These are phyloP conservation scores for Dipodomys stephensi DNA, from an alignment of 2,113 vertebrate species.

Conservation along the genomic window DNA sequence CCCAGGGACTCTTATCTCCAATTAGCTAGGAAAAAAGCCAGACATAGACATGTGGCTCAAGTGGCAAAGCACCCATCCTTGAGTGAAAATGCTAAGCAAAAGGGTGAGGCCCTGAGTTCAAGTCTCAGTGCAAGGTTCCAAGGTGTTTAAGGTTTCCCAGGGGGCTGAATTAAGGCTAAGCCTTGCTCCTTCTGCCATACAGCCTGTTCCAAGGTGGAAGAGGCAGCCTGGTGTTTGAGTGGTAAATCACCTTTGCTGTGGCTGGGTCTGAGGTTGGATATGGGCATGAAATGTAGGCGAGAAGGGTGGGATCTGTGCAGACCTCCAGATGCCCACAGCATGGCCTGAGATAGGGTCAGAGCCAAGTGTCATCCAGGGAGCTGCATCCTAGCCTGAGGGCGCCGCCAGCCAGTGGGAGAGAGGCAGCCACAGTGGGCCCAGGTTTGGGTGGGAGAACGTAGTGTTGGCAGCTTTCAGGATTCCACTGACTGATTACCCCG, in stretches of 20 bases:
- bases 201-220: fast-evolving
- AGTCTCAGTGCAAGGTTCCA: background rate
- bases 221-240: background rate
- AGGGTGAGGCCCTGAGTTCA: no score
- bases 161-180: background rate
- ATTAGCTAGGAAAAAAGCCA: no score
- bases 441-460: background rate
- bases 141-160: background rate
- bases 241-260: background rate
- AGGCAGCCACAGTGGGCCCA: background rate
- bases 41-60: no score
- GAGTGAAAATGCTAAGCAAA: no score
- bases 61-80: no score
- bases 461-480: background rate
- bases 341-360: background rate
- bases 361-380: background rate
- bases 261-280: background rate
- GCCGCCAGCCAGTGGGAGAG: background rate
- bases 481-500: background rate
- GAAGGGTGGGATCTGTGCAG: background rate
- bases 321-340: background rate
- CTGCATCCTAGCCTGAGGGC: background rate
- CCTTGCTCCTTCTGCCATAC: fast-evolving
- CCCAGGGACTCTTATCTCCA: no score
- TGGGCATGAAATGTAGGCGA: background rate